phyloP scores from a whole-genome alignment of 2,888 invertebrate genomes.

The Ptilodon capucinus region DNA sequence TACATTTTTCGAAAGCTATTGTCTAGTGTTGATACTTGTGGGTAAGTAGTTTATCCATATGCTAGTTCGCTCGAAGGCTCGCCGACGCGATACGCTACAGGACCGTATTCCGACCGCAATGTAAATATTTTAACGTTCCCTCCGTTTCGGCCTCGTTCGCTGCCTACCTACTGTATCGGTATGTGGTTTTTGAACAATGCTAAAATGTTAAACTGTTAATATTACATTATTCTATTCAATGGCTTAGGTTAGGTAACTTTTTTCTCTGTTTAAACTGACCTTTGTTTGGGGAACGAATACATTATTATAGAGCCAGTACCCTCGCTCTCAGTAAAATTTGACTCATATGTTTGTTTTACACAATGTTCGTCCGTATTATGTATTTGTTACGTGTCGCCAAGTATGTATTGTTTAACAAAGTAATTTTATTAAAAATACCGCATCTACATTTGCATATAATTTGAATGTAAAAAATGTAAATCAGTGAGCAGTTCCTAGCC shows the following conservation, averaged over 20 bases:
- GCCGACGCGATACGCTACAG: constrained; percentile 38
- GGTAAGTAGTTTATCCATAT: constrained; percentile 31
- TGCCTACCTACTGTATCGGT: constrained; percentile 44
- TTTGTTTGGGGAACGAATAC: background rate
- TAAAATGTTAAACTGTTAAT: constrained; percentile 19
- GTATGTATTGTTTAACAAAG: too few species aligned
- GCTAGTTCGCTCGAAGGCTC: constrained; percentile 41
- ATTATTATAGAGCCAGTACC: background rate
- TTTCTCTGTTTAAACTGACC: background rate
- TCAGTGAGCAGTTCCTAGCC: constrained; percentile 26
- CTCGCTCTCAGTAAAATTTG: background rate
- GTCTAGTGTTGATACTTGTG: constrained; percentile 15
- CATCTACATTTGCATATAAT: constrained; percentile 11
- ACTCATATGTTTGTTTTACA: too few species aligned
- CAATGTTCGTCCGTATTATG: too few species aligned
- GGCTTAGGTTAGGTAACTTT: background rate
- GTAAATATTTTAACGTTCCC: constrained; percentile 69
- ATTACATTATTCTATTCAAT: constrained; percentile 20
- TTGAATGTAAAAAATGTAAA: constrained; percentile 9
- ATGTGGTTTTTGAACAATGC: constrained; percentile 38
- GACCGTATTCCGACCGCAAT: constrained; percentile 56
- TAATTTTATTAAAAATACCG: too few species aligned
- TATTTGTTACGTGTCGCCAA: too few species aligned
- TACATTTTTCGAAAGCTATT: constrained; percentile 30
- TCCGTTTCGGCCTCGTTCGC: constrained; percentile 42